Conservation (phyloP, 2,113 vertebrate species). For the Syngnathus typhle region DNA sequence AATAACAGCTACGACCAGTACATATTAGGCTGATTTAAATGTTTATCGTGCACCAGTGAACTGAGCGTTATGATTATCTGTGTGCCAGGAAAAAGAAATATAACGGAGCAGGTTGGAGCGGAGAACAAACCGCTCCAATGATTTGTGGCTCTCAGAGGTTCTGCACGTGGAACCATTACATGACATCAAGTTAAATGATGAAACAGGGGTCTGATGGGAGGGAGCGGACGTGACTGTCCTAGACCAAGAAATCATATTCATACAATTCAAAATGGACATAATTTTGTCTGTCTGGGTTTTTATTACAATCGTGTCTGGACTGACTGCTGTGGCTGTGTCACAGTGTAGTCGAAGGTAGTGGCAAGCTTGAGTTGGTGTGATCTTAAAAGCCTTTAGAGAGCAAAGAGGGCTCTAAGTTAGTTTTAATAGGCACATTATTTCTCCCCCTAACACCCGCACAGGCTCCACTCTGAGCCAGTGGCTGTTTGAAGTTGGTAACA, state of each 20-base stretch:
- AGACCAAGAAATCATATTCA: conserved; percentile 48
- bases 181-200: conserved; percentile 47
- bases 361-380: conserved; percentile 46
- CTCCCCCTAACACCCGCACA: conserved; percentile 53
- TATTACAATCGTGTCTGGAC: conserved; percentile 25
- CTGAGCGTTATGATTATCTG: conserved; percentile 4
- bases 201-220: conserved; percentile 41
- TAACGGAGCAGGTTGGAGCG: conserved; percentile 13
- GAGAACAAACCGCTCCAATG: conserved; percentile 14
- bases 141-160: conserved; percentile 28
- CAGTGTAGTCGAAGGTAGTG: conserved; percentile 34
- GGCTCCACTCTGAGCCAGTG: conserved; percentile 55
- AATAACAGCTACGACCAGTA: conserved; percentile 34
- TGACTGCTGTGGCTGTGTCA: conserved; percentile 24
- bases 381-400: conserved; percentile 57
- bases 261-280: conserved; percentile 37
- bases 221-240: conserved; percentile 29
- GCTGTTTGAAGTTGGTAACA: conserved; percentile 74
- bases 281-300: conserved; percentile 43
- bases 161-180: conserved; percentile 30
- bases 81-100: conserved; percentile 40
- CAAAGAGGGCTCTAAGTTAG: conserved; percentile 66
- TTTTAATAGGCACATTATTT: conserved; percentile 73
- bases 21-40: conserved; percentile 38
- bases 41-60: conserved; percentile 27